A percentile compares a stretch with the other conserved stretches of the same genome.
These are phyloP conservation scores for Clivina fossor DNA, from an alignment of 2,888 invertebrate genomes.

Conservation along the genomic window DNA sequence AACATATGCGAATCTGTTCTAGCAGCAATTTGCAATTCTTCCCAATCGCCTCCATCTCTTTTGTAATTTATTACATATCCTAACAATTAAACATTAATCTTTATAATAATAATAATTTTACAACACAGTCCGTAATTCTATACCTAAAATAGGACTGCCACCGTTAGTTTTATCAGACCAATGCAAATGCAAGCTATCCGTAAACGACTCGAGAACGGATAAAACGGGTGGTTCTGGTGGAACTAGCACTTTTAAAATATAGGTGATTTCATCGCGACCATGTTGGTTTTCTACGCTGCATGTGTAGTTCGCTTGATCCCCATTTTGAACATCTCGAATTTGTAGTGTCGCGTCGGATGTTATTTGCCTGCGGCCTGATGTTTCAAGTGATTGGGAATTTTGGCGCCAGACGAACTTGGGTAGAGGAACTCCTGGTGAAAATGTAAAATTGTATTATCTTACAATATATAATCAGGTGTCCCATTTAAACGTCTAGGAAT, in stretches of 20 bases:
- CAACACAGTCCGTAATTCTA: not conserved
- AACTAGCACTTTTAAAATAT: slow-evolving; percentile 72
- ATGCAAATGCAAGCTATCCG: slow-evolving; percentile 78
- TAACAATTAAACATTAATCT: slow-evolving; percentile 40
- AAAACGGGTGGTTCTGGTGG: slow-evolving; percentile 85
- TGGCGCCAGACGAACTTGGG: slow-evolving; percentile 79
- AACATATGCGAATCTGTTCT: slow-evolving; percentile 77
- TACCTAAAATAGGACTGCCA: slow-evolving; percentile 73
- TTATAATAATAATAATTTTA: not conserved
- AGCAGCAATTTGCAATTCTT: slow-evolving; percentile 83
- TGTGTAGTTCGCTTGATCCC: slow-evolving; percentile 88
- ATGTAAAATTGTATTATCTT: not conserved
- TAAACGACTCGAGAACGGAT: slow-evolving; percentile 78
- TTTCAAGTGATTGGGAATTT: slow-evolving; percentile 73
- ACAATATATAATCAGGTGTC: not conserved
- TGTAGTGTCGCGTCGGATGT: slow-evolving; percentile 72
- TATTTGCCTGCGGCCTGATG: slow-evolving; percentile 67
- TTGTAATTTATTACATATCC: slow-evolving; percentile 91
- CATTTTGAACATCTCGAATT: slow-evolving; percentile 75
- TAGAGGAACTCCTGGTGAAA: slow-evolving; percentile 57
- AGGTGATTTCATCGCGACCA: slow-evolving; percentile 81
- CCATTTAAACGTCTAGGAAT: no score
- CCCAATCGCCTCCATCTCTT: slow-evolving; percentile 88
- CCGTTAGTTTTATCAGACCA: slow-evolving; percentile 80
- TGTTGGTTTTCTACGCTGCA: slow-evolving; percentile 83